A percentile compares a stretch with the other conserved stretches of the same genome.
These are phyloP conservation scores for Metopolophium dirhodum DNA, from an alignment of 1,140 invertebrate genomes.

Conservation along the genomic window DNA sequence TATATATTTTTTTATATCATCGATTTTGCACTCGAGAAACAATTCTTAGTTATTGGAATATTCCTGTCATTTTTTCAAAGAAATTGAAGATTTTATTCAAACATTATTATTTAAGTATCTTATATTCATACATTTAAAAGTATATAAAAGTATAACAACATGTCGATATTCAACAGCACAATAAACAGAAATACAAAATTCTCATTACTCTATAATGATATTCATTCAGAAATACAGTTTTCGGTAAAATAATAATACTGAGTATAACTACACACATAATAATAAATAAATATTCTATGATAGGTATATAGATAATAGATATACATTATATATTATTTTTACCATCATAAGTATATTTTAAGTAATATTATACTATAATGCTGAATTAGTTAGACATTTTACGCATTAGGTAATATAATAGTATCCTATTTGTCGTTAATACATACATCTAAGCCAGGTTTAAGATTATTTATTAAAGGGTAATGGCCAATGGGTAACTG, in stretches of 20 bases:
- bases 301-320: not conserved
- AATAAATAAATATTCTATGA: not conserved
- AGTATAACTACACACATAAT: not conserved
- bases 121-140: not conserved
- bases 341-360: not conserved
- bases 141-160: not conserved
- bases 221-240: not conserved
- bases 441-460: not conserved
- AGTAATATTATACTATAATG: not conserved
- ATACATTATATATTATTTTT: not conserved
- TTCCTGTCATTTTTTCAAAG: not conserved
- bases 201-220: not conserved
- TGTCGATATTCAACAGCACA: not conserved
- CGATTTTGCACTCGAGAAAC: not conserved
- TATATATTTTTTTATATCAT: not conserved
- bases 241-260: not conserved
- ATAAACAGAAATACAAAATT: not conserved
- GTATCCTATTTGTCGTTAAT: not conserved
- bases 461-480: not conserved
- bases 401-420: not conserved
- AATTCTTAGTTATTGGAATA: not conserved
- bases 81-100: not conserved
- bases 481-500: not conserved
- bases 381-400: not conserved
- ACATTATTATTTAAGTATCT: not conserved